Conservation (phyloP, 2,888 invertebrate genomes). For the Nycteola revayana region DNA sequence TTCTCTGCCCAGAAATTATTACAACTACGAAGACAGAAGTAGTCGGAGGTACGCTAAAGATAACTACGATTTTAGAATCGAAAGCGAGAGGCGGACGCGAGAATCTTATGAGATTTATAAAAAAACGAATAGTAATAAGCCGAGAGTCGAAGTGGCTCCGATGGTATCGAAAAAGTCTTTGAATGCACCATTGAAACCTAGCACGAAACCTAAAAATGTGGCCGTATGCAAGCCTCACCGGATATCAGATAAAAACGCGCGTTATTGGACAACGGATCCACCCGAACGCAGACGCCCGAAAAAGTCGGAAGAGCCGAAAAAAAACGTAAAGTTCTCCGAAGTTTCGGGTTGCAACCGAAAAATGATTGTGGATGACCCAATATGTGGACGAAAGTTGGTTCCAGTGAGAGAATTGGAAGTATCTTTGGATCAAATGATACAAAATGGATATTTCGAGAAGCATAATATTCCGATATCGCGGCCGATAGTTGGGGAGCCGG, state of each 20-base stretch:
- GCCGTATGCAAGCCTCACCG: conserved; percentile 72
- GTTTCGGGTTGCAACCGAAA: conserved; percentile 73
- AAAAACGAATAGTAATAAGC: conserved; percentile 11
- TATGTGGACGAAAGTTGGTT: conserved; percentile 67
- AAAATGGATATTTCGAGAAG: conserved; percentile 76
- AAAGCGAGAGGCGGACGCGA: conserved; percentile 48
- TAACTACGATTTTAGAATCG: conserved; percentile 73
- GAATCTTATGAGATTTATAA: conserved; percentile 56
- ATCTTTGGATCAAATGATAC: conserved; percentile 76
- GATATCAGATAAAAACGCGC: conserved; percentile 60
- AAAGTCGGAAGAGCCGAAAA: conserved; percentile 65
- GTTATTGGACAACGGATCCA: conserved; percentile 69
- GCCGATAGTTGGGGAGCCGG: conserved; percentile 46
- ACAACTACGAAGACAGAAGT: conserved; percentile 57
- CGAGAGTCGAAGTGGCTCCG: background rate
- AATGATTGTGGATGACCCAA: conserved; percentile 71
- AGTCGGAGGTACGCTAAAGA: conserved; percentile 63
- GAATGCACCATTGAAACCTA: conserved; percentile 33
- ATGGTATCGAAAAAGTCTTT: conserved; percentile 12
- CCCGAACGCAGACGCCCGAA: conserved; percentile 55
- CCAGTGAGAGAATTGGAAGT: conserved; percentile 76
- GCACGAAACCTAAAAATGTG: conserved; percentile 54
- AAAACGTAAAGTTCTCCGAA: conserved; percentile 78
- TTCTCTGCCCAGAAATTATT: conserved; percentile 67
- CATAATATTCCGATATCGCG: conserved; percentile 69